These are phyloP conservation scores for Paracentrotus lividus DNA, from an alignment of 53 echinoderm and acorn worm species.

Conservation along the genomic window DNA sequence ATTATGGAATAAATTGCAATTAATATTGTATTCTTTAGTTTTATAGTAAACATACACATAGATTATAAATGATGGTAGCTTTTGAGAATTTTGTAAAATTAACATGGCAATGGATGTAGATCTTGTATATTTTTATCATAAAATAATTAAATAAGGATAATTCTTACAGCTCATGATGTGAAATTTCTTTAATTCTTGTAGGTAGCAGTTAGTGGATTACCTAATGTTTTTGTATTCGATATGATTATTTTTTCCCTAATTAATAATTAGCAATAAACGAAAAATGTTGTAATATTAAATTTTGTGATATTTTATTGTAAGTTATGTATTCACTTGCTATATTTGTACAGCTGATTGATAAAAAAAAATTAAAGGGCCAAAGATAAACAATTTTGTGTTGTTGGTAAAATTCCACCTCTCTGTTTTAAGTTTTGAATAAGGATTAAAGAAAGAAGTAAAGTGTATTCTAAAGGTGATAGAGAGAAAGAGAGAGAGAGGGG, in stretches of 20 bases:
- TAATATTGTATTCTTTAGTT: neutral
- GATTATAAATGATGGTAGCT: neutral
- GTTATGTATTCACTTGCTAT: slow-evolving; percentile 37
- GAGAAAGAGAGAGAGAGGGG: neutral
- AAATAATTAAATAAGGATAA: neutral
- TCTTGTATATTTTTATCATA: no score
- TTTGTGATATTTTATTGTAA: slow-evolving; percentile 8
- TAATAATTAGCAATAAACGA: slow-evolving; percentile 32
- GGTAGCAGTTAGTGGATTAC: neutral
- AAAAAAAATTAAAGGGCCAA: slow-evolving; percentile 39
- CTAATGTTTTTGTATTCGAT: neutral
- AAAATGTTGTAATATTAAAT: no score
- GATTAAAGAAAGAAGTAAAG: neutral
- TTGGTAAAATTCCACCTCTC: neutral
- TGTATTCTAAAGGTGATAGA: neutral
- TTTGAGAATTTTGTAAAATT: neutral
- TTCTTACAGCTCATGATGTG: neutral
- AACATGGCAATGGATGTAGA: neutral
- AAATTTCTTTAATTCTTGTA: neutral
- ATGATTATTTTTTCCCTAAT: no score
- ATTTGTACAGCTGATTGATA: slow-evolving; percentile 53
- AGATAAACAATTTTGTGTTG: neutral
- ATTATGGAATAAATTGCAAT: neutral
- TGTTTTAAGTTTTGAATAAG: neutral
- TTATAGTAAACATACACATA: neutral